Evolutionary conservation across 2,797 vertebrate species (phyloP).

Genomic region (Sardinella longiceps): DNA sequence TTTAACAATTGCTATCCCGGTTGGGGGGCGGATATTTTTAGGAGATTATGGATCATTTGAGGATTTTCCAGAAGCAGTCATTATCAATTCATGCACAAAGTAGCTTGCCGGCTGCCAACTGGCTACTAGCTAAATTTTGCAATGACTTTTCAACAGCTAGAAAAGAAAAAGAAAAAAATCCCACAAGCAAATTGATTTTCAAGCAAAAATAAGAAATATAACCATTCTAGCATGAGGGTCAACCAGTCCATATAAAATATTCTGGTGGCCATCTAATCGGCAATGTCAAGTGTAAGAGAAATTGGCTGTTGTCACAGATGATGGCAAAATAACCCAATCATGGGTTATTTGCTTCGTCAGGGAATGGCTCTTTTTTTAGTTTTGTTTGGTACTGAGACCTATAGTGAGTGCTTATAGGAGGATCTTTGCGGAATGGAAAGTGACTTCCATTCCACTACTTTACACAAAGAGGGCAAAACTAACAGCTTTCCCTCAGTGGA

Average conservation of each 20-base stretch:
- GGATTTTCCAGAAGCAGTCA: slow-evolving; percentile 1
- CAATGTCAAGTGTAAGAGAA: not conserved
- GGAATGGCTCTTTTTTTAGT: not conserved
- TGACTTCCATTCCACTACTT: not conserved
- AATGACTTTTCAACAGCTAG: not conserved
- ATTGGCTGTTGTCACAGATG: not conserved
- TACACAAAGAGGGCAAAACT: not conserved
- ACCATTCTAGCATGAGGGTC: not conserved
- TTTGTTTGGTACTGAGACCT: not conserved
- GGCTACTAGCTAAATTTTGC: slow-evolving; percentile 18
- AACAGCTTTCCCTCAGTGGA: not conserved
- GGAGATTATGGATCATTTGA: slow-evolving; percentile 17
- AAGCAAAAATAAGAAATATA: not conserved
- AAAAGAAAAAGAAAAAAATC: not conserved
- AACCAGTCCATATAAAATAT: not conserved
- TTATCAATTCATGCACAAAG: slow-evolving; percentile 5
- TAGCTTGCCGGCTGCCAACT: not conserved
- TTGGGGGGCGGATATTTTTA: slow-evolving; percentile 9
- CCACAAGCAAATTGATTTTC: not conserved
- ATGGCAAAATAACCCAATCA: not conserved
- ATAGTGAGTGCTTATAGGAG: not conserved
- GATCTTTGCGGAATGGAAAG: not conserved
- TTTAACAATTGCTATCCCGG: not conserved
- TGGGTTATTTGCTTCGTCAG: not conserved
- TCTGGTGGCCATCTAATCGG: not conserved